Evolutionary conservation across 2,888 invertebrate species (phyloP), one percentile per base, ranked within the genome.

Genomic region (Sinohyriopsis cumingii): DNA sequence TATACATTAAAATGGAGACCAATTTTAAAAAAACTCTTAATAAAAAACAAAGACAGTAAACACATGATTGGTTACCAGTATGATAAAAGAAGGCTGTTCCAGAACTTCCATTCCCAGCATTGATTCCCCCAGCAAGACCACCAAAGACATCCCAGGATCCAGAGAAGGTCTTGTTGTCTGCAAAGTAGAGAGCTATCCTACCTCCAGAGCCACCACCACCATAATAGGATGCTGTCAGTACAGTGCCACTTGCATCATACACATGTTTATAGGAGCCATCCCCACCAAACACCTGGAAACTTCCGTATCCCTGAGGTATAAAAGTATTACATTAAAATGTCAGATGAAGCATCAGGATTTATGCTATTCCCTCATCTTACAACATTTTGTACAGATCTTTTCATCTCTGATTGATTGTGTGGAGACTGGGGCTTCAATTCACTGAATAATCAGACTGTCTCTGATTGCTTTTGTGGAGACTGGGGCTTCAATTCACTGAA

Each of bases 61-160:
- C 62, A 45, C 12, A 15, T 45, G 45, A 0, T 1, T 12, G 15
- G 15, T 67, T 67, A 85, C 85, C 82, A 73, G 72, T 84, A 68
- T 85, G 84, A 61, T 79, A 85, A 68, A 85, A 82, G 76, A 82
- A 84, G 4, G 78, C 75, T 5, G 82, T 84, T 25, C 85, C 85
- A 22, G 85, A 80, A 33, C 83, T 80, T 9, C 84, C 85, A 69
- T 80, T 81, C n/a, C 77, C 79, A 25, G 67, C 75, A 57, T 19
- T 57, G 28, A 45, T 67, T 45, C 9, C 45, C 3, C 72, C 64
- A 25, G 80, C 71, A 9, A 73, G 72, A 55, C 84, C 84, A 55
- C 84, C 84, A 63, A 82, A 80, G 4, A 82, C 75, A 61, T 82
- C 79, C 77, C 81, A 85, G 12, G 70, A 61, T 55, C 84, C 84